Evolutionary conservation across 2,888 invertebrate species (phyloP).

Genomic region (Aporophyla lueneburgensis): DNA sequence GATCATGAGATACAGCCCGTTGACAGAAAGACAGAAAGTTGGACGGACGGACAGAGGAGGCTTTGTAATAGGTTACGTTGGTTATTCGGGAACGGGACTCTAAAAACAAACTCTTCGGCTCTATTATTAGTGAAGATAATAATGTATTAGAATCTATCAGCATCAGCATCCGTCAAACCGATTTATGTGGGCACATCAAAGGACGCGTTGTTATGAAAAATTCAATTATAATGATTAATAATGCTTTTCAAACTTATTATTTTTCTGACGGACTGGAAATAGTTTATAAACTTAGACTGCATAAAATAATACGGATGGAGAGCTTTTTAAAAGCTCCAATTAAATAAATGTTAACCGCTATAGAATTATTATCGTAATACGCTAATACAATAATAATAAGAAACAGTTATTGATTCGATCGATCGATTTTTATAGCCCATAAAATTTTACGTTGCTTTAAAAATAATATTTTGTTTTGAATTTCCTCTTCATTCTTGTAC

Average conservation of each 20-base stretch:
- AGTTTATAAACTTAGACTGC: background rate
- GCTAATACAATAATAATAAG: background rate
- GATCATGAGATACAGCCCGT: no score
- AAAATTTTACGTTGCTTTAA: slow-evolving; percentile 35
- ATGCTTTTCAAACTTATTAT: background rate
- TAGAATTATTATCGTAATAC: slow-evolving; percentile 1
- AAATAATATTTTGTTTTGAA: slow-evolving; percentile 21
- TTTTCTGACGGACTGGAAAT: background rate
- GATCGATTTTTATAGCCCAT: slow-evolving; percentile 28
- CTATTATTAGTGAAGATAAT: no score
- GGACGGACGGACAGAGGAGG: no score
- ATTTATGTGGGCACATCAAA: background rate
- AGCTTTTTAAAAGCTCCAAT: background rate
- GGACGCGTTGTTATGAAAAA: background rate
- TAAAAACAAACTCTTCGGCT: no score
- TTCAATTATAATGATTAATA: background rate
- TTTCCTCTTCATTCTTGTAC: slow-evolving; percentile 24
- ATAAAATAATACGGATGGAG: background rate
- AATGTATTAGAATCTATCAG: background rate
- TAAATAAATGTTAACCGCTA: background rate
- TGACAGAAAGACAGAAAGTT: no score
- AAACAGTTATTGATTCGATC: slow-evolving; percentile 16
- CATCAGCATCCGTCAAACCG: no score
- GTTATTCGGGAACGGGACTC: no score
- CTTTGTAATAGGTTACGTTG: no score